Evolutionary conservation across 2,113 vertebrate species (phyloP).

Genomic region (Alexandromys fortis): DNA sequence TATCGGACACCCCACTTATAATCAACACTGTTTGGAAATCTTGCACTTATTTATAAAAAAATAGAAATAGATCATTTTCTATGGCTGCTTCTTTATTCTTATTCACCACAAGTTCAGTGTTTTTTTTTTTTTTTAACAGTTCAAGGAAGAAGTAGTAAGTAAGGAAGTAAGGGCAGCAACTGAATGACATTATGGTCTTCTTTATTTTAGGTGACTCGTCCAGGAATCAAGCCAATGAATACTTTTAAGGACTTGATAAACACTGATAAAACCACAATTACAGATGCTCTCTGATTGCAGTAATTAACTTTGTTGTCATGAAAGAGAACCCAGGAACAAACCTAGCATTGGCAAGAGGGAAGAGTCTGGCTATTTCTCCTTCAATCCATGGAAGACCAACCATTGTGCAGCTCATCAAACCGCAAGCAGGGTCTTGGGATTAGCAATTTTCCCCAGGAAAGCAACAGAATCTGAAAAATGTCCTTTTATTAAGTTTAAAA

Average conservation of each 20-base stretch:
- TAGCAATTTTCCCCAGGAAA: conserved; percentile 40
- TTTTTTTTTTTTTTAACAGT: conserved; percentile 15
- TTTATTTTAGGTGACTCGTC: conserved; percentile 63
- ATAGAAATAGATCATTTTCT: conserved; percentile 61
- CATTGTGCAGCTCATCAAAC: conserved; percentile 24
- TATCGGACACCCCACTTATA: conserved; percentile 61
- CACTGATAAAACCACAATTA: conserved; percentile 14
- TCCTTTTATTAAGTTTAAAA: not conserved
- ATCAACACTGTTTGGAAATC: conserved; percentile 54
- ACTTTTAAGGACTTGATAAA: conserved; percentile 63
- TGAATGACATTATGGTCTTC: not conserved
- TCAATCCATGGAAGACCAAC: conserved; percentile 61
- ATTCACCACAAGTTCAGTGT: conserved; percentile 23
- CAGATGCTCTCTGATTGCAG: conserved; percentile 67
- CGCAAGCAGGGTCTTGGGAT: not conserved
- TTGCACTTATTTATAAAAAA: conserved; percentile 59
- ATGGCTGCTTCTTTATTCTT: conserved; percentile 37
- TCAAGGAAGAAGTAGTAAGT: conserved; percentile 57
- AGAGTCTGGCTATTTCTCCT: conserved; percentile 67
- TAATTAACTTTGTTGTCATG: conserved; percentile 74
- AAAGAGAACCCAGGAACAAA: conserved; percentile 70
- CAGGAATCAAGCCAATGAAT: conserved; percentile 49
- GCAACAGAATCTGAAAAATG: not conserved
- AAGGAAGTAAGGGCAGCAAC: conserved; percentile 55
- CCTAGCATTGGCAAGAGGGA: conserved; percentile 69